Percentiles rank a stretch among this genome's conserved stretches.
Evolutionary conservation across 2,888 invertebrate genomes (phyloP).

Genomic region (Mantis religiosa): DNA sequence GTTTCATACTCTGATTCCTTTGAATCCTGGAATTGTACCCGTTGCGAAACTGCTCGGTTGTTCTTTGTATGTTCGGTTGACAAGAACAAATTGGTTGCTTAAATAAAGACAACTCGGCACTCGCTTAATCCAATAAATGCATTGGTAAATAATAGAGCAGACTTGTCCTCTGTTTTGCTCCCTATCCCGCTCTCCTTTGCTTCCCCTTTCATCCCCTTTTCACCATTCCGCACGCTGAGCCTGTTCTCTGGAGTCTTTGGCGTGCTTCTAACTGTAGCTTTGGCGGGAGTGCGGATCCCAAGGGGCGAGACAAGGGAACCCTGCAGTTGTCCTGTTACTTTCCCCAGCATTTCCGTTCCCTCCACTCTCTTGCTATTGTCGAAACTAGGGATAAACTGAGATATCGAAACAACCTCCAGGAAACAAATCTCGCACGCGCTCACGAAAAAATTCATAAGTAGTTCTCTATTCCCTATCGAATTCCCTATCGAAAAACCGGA

Average conservation of each 20-base stretch:
- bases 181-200: not conserved
- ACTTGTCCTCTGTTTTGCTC: not conserved
- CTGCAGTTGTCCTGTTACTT: not conserved
- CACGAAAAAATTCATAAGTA: not conserved
- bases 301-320: not conserved
- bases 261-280: not conserved
- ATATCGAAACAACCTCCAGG: not conserved
- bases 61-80: not conserved
- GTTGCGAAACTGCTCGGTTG: not conserved
- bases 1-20: not conserved
- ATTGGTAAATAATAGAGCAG: conserved; percentile 20
- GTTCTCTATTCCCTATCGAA: not conserved
- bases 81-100: not conserved
- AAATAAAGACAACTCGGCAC: not conserved
- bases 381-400: not conserved
- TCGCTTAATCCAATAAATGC: conserved; percentile 17
- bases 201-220: not conserved
- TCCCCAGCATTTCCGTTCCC: not conserved
- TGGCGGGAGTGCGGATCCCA: not conserved
- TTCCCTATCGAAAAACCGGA: no score
- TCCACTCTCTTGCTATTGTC: not conserved
- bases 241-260: not conserved
- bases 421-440: not conserved
- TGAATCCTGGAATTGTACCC: not conserved
- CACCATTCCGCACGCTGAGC: not conserved